Percentiles rank a stretch among this genome's conserved stretches.
These are phyloP conservation scores for Drosophila ohnishii DNA, from an alignment of 1,140 invertebrate species.

Conservation along the genomic window DNA sequence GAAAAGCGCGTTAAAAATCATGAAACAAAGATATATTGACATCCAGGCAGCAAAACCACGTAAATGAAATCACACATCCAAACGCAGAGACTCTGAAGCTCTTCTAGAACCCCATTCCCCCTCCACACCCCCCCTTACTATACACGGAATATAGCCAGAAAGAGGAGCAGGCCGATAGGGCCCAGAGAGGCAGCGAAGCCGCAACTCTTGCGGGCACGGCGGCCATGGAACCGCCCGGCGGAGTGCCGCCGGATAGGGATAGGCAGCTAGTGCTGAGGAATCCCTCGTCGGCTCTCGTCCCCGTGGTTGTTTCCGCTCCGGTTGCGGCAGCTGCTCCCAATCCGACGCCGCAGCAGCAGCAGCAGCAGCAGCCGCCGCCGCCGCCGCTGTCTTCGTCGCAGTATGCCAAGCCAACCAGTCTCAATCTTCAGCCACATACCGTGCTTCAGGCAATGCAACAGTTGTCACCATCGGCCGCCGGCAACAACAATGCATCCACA, in stretches of 20 bases:
- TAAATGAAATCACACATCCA: constrained; percentile 18
- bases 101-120: constrained; percentile 7
- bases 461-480: constrained; percentile 21
- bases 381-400: neutral
- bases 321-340: constrained; percentile 2
- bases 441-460: constrained; percentile 39
- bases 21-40: constrained; percentile 2
- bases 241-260: constrained; percentile 65
- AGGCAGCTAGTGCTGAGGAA: constrained; percentile 57
- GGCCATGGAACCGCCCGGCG: constrained; percentile 77
- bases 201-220: constrained; percentile 12
- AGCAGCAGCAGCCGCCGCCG: neutral
- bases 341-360: constrained; percentile 5
- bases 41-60: neutral
- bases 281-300: constrained; percentile 31
- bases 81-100: constrained; percentile 9
- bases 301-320: constrained; percentile 22
- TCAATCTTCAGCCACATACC: constrained; percentile 36
- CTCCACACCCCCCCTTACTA: no score
- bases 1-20: constrained; percentile 1
- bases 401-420: constrained; percentile 49
- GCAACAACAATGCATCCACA: constrained; percentile 36
- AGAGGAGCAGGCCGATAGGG: constrained; percentile 12
- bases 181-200: constrained; percentile 20
- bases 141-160: constrained; percentile 11